A percentile compares a stretch with the other conserved stretches of the same genome.
Evolutionary conservation across 2,113 vertebrate species (phyloP).

Genomic region (Carassius carassius): DNA sequence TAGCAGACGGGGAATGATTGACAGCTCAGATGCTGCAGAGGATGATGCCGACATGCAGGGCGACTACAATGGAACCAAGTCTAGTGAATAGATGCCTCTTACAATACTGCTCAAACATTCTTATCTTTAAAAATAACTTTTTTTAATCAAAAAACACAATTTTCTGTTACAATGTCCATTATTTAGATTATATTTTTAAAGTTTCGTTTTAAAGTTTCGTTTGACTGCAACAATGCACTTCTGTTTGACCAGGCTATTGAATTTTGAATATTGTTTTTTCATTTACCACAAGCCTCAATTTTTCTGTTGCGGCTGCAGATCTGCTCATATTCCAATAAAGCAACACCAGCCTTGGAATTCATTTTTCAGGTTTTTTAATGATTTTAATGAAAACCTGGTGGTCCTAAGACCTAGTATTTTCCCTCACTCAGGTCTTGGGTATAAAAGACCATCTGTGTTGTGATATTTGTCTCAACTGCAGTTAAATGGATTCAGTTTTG

Average conservation of each 20-base stretch:
- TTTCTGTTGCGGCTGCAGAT: background rate
- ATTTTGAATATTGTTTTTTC: background rate
- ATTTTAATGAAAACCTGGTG: slow-evolving; percentile 8
- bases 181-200: slow-evolving; percentile 10
- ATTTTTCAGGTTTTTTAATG: background rate
- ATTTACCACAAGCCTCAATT: background rate
- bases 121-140: background rate
- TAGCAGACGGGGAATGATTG: slow-evolving; percentile 79
- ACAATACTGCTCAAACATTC: background rate
- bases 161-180: background rate
- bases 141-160: background rate
- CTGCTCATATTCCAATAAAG: background rate
- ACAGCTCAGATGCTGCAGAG: slow-evolving; percentile 77
- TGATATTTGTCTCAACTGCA: background rate
- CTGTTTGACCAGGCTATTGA: background rate
- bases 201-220: too few species aligned
- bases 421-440: background rate
- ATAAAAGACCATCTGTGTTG: slow-evolving; percentile 2
- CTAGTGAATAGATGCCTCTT: slow-evolving; percentile 48
- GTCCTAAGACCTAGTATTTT: background rate
- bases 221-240: slow-evolving; percentile 31
- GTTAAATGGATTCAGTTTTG: slow-evolving; percentile 14
- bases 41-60: slow-evolving; percentile 79
- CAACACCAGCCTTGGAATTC: background rate
- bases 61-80: slow-evolving; percentile 87